Conservation (phyloP, 2,113 vertebrate genomes). For the Urocynchramus pylzowi region DNA sequence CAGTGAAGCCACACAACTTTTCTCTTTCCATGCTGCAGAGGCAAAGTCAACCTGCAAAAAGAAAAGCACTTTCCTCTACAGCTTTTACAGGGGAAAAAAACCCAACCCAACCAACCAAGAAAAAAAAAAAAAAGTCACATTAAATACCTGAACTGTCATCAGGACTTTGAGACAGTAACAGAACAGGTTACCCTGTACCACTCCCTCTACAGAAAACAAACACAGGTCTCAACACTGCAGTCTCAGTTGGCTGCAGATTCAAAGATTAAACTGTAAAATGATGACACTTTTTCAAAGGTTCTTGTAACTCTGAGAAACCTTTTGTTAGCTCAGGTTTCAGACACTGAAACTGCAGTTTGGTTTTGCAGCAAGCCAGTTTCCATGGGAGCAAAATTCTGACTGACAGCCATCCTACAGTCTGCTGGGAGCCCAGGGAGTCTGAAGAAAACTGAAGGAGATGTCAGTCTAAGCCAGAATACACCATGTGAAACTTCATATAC, state of each 20-base stretch:
- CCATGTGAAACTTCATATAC: accelerated
- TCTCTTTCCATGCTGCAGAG: neutral
- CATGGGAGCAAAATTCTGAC: neutral
- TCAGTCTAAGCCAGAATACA: neutral
- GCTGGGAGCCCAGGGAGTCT: neutral
- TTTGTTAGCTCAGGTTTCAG: neutral
- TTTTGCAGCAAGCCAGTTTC: neutral
- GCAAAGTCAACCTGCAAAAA: neutral
- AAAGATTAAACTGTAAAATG: neutral
- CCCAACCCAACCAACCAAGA: neutral
- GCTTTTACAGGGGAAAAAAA: neutral
- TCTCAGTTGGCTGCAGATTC: neutral
- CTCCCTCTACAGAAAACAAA: neutral
- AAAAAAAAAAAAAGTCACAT: neutral
- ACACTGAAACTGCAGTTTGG: neutral
- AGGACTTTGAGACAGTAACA: neutral
- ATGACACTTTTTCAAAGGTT: neutral
- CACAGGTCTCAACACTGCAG: neutral
- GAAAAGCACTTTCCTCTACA: neutral
- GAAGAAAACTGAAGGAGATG: neutral
- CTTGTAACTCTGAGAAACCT: neutral
- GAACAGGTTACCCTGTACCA: neutral
- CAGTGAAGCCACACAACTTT: neutral
- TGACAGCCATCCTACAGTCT: neutral
- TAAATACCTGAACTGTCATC: neutral